Evolutionary conservation across 1,140 invertebrate genomes (phyloP), one percentile per base, ranked within the genome.

Genomic region (Drosophila triauraria): DNA sequence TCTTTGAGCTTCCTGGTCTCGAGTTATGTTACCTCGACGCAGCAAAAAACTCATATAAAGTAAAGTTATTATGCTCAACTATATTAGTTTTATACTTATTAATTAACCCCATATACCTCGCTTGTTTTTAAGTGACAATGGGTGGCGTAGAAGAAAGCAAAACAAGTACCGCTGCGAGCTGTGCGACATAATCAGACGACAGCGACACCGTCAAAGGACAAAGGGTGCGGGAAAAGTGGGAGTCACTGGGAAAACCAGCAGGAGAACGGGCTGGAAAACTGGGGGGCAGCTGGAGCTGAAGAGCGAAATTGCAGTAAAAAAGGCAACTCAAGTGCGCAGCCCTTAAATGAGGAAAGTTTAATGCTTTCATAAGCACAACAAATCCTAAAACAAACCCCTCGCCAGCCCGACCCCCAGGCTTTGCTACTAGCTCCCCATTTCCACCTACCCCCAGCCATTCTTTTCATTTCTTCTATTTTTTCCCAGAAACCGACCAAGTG

Each of bases 321-420:
- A 80, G 84, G 74, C 84, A 88, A 83, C 85, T 88, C 72, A 90
- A 88, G 84, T 88, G 85, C 85, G 84, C 75, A 68, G 75, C 71
- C 78, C 85, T 90, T 85, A 90, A 90, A 90, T 90, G 85, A 90
- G 85, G 85, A 90, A 90, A 90, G 85, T 90, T 90, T 90, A 90
- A 90, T 90, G 86, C 85, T 85, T 88, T 88, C 85, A 88, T 88
- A 88, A 88, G 85, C 85, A 88, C 85, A 88, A 88, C 85, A 88
- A 88, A 90, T 88, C 84, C 84, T 81, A 85, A 88, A 87, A 82
- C 81, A 90, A 90, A 63, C 57, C 69, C 63, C 56, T 15, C 62
- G n/a, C 40, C 50, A 43, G 46, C 46, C 35, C 58, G 64, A 8
- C 42, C 43, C 10, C 47, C 12, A 13, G 27, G 61, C 62, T 0